A percentile compares a stretch with the other conserved stretches of the same genome.
These are phyloP conservation scores for Notospermus geniculatus DNA, from an alignment of 1,140 invertebrate genomes.

Conservation along the genomic window DNA sequence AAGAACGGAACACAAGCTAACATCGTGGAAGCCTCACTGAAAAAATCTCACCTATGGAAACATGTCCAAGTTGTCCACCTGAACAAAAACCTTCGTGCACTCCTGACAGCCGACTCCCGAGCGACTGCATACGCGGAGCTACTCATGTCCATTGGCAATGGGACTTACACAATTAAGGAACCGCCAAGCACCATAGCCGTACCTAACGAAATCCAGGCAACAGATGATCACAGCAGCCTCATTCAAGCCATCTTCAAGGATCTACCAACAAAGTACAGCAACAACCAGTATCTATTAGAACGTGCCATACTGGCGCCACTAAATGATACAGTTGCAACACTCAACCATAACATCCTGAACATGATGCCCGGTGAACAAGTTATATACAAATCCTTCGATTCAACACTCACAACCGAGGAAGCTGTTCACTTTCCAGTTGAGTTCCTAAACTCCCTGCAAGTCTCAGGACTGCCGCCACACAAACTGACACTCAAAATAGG, in stretches of 20 bases:
- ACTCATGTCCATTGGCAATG: background rate
- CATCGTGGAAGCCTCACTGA: too few species aligned
- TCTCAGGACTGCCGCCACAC: background rate
- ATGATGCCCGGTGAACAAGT: background rate
- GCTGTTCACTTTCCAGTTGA: background rate
- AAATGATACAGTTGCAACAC: background rate
- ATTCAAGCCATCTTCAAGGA: constrained; percentile 48
- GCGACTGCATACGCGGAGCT: background rate
- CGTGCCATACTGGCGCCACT: background rate
- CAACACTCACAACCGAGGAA: background rate
- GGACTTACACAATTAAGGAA: background rate
- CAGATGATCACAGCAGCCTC: constrained; percentile 22
- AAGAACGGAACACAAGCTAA: too few species aligned
- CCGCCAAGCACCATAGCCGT: constrained; percentile 14
- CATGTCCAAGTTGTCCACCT: constrained; percentile 25
- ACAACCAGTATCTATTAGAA: background rate
- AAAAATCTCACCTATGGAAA: too few species aligned
- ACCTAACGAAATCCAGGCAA: constrained; percentile 7
- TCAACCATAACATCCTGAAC: background rate
- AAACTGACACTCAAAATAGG: background rate
- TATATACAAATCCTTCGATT: background rate
- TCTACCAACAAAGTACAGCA: constrained; percentile 20
- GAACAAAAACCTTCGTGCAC: constrained; percentile 24
- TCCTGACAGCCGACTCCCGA: constrained; percentile 11
- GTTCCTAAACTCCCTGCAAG: background rate